Evolutionary conservation across 2,888 invertebrate species (phyloP).

Genomic region (Andrena bicolor): DNA sequence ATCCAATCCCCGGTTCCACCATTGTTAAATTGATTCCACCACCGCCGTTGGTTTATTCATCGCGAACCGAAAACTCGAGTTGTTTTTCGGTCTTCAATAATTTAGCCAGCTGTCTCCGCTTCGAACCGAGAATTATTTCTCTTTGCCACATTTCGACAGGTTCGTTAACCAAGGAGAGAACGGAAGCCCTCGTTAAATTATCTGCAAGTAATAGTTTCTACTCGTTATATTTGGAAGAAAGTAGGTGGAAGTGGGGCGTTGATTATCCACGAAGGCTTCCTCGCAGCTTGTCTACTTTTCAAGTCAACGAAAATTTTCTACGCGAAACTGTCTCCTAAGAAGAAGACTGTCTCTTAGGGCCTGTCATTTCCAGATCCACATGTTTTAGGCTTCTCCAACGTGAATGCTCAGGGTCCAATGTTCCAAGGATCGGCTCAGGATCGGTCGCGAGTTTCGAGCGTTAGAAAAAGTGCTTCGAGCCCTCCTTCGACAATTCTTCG

Average conservation of each 20-base stretch:
- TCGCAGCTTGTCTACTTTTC: too few species aligned
- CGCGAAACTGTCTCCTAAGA: too few species aligned
- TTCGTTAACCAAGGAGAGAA: background rate
- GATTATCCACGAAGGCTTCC: too few species aligned
- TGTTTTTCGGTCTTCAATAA: conserved; percentile 20
- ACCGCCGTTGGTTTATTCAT: conserved; percentile 12
- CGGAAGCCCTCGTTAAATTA: background rate
- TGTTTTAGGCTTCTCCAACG: too few species aligned
- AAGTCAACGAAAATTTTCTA: too few species aligned
- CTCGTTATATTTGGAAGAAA: too few species aligned
- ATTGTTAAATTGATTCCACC: background rate
- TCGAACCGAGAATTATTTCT: background rate
- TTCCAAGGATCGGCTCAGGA: too few species aligned
- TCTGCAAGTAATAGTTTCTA: background rate
- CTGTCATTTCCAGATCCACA: too few species aligned
- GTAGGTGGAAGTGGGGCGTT: too few species aligned
- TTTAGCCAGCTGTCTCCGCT: conserved; percentile 9
- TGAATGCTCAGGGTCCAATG: too few species aligned
- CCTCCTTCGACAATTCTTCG: conserved; percentile 62
- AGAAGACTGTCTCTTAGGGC: too few species aligned
- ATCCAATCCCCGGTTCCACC: background rate
- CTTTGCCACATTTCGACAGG: background rate
- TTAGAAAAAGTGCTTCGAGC: conserved; percentile 25
- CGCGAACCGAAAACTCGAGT: background rate
- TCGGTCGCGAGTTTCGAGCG: too few species aligned